Conservation (phyloP, 2,113 vertebrate genomes). For the Stomatorhinus ivindoensis region DNA sequence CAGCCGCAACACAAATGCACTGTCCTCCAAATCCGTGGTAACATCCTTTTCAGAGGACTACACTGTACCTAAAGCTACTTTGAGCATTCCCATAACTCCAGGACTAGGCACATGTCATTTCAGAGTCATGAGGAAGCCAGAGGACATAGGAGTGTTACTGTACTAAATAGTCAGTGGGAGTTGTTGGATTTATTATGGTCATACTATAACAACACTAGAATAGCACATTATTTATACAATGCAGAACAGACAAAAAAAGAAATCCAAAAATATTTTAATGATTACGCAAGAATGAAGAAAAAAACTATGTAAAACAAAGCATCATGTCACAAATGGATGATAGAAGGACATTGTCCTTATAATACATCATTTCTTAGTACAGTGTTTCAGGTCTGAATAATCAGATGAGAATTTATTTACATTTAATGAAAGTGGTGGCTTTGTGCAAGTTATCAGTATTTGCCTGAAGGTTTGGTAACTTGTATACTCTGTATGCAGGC, state of each 20-base stretch:
- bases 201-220: not conserved
- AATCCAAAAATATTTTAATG: not conserved
- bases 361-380: not conserved
- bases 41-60: not conserved
- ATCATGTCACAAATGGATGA: not conserved
- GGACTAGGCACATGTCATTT: not conserved
- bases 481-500: not conserved
- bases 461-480: not conserved
- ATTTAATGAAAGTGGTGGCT: not conserved
- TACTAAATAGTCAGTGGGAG: not conserved
- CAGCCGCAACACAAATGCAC: not conserved
- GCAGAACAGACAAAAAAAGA: not conserved
- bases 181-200: not conserved
- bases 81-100: not conserved
- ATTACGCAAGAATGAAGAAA: not conserved
- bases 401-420: not conserved
- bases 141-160: not conserved
- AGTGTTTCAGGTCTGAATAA: not conserved
- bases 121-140: not conserved
- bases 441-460: not conserved
- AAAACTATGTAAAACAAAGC: not conserved
- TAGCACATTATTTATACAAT: not conserved
- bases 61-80: not conserved
- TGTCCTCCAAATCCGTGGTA: not conserved
- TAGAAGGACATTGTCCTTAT: not conserved